These are phyloP conservation scores for Pterocles orientalis DNA, from an alignment of 2,113 vertebrate species.

Conservation along the genomic window DNA sequence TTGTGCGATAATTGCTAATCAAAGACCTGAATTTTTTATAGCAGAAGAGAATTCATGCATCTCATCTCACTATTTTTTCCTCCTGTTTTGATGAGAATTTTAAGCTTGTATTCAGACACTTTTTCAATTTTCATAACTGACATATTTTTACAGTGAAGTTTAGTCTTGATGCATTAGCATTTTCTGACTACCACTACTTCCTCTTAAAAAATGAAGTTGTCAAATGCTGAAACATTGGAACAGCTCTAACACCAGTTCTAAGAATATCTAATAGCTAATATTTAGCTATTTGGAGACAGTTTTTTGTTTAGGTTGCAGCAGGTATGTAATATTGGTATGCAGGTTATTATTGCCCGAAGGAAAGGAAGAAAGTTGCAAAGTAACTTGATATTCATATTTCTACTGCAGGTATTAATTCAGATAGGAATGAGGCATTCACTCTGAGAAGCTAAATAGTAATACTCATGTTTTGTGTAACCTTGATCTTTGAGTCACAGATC, in stretches of 20 bases:
- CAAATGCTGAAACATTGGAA: background rate
- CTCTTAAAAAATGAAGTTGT: background rate
- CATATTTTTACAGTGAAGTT: background rate
- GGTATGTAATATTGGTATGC: background rate
- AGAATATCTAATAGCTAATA: background rate
- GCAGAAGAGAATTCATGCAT: background rate
- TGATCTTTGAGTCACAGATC: background rate
- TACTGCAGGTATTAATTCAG: background rate
- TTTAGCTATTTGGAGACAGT: background rate
- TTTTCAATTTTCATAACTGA: background rate
- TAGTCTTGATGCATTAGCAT: background rate
- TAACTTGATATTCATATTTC: background rate
- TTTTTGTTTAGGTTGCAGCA: background rate
- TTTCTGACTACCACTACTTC: background rate
- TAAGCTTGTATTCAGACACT: background rate
- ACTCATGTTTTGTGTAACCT: background rate
- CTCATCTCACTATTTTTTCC: background rate
- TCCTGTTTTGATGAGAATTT: background rate
- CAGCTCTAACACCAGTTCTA: background rate
- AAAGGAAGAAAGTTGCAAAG: background rate
- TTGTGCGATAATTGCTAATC: background rate
- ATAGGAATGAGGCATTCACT: background rate
- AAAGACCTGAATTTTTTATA: background rate
- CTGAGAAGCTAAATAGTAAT: background rate
- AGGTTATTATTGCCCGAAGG: background rate